Evolutionary conservation across 64 coral and sea anemone genomes (phyloP), one percentile per base, ranked within the genome.

Genomic region (Montipora sp.): DNA sequence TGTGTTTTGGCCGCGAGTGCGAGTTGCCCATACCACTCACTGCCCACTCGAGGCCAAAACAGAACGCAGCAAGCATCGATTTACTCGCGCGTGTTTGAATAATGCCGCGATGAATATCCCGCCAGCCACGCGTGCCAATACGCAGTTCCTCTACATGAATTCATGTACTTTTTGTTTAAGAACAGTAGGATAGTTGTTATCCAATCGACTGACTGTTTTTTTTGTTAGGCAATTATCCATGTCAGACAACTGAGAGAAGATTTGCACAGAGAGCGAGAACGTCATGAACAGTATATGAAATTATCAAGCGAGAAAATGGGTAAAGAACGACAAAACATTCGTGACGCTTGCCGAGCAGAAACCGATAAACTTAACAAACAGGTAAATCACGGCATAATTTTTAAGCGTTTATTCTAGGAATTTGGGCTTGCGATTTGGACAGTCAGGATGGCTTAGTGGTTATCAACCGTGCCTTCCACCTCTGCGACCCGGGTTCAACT

Each of bases 201-300:
- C 60, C 14, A 15, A 55, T 55, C 51, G 51, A 5, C 10, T 1
- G 51, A 55, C 13, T 3, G 2, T 14, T 63, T 16, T 14, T 12
- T 63, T 12, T 10, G 46, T 75, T 1, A 97, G 95, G 95, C 92
- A 75, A 89, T 97, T 46, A 97, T 97, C 51, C 95, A 97, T 24
- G 92, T 94, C 16, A 92, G 87, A 12, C 95, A 97, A 46, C 51
- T 97, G 45, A 94, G 18, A 82, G 87, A 81, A 7, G 89, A 97
- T 55, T 48, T 92, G 49, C 89, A 89, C 16, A 89, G 91, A 15
- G 83, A 94, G 15, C 90, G 88, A 68, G 95, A 97, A 46, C 83
- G 95, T 3, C 91, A 97, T 21, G 89, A 97, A 7, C 90, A 97
- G 18, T 92, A 73, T 18, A 75, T 94, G 68, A 73, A 60, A 61